Evolutionary conservation across 2,797 vertebrate genomes (phyloP).

Genomic region (Poeciliopsis presidionis): DNA sequence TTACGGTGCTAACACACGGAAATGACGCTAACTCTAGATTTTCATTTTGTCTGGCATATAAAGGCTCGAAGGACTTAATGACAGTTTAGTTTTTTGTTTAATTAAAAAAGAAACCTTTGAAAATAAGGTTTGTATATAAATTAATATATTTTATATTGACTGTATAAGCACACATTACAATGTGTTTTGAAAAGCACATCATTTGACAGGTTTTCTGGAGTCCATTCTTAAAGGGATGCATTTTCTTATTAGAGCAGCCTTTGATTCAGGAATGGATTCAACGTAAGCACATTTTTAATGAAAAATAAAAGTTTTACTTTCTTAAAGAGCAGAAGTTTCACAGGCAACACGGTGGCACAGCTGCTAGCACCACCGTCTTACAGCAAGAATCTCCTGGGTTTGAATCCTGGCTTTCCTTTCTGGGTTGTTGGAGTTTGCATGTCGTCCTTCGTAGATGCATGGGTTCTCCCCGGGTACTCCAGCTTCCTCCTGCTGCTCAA

Average conservation of each 20-base stretch:
- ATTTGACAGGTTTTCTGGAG: background rate
- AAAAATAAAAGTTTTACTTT: background rate
- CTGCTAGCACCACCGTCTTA: background rate
- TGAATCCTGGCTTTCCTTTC: background rate
- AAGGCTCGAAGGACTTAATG: background rate
- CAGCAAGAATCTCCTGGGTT: constrained; percentile 6
- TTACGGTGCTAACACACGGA: background rate
- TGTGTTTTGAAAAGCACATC: background rate
- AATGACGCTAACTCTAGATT: background rate
- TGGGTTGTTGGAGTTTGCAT: background rate
- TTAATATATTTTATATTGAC: background rate
- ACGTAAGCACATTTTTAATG: background rate
- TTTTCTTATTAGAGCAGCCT: background rate
- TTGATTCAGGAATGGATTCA: background rate
- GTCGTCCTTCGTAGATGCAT: background rate
- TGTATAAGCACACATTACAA: background rate
- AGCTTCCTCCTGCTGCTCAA: background rate
- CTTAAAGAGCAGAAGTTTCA: background rate
- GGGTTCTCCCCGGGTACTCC: background rate
- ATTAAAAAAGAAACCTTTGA: background rate
- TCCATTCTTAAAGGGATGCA: background rate
- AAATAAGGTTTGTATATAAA: constrained; percentile 1
- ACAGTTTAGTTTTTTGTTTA: background rate
- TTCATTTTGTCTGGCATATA: background rate
- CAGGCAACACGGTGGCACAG: background rate